Evolutionary conservation across 2,888 invertebrate genomes (phyloP), one percentile per base, ranked within the genome.

Genomic region (Netelia melanura): DNA sequence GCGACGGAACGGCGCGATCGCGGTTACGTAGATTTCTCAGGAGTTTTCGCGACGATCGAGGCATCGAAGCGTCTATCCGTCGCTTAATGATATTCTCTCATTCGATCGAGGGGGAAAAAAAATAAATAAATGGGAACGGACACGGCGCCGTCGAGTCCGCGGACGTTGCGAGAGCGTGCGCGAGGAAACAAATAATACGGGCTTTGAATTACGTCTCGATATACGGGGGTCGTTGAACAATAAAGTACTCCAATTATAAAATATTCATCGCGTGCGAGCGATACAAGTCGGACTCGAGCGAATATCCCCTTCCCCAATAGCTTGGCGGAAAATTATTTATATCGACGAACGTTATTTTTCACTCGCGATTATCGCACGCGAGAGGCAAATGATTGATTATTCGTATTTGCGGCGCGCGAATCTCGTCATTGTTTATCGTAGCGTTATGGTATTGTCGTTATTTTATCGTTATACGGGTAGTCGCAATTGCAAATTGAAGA

Each of bases 191-290:
- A 81, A 81, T 71, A 77, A 74, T n/a, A 64, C 52, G 25, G 52
- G 30, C 30, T 30, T 25, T 64, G 48, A 64, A 74, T 82, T 64
- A 70, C 70, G 30, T 30, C 30, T 30, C 21, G 17, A 85, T 79
- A 44, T 65, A 61, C 44, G 62, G 79, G 82, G 85, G 82, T 85
- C 85, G 82, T 75, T 85, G 81, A 79, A 85, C 82, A 82, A 78
- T 78, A 54, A 65, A 68, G 78, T 78, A 65, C 58, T 64, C 62
- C 65, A 54, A 72, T 80, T 56, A n/a, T 38, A 56, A 58, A 58
- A 58, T 58, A 38, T 54, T 48, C 52, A 48, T 56, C 68, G 56
- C 52, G 62, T 14, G 52, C 5, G 71, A 38, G 8, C 21, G 43
- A 25, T 62, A 62, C 14, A 21, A 14, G 61, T 71, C 71, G 54